A percentile compares a stretch with the other conserved stretches of the same genome.
phyloP scores from a whole-genome alignment of 2,797 vertebrate species.

The Gymnoscopelus microlampas region DNA sequence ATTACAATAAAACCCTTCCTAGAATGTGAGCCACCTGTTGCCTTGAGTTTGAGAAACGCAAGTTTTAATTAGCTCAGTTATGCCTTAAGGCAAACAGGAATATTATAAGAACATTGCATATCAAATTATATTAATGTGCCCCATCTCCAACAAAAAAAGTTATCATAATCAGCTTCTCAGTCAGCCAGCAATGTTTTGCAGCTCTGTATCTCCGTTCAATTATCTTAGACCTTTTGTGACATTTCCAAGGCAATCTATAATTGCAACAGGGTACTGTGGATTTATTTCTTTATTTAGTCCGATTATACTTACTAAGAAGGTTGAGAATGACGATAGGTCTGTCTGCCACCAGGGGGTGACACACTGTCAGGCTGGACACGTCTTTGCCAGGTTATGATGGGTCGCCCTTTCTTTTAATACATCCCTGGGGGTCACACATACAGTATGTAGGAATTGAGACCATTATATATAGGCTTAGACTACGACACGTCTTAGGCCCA shows the following conservation, averaged over 20 bases:
- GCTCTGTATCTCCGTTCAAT: background rate
- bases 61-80: background rate
- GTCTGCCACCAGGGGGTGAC: slow-evolving; percentile 49
- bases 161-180: too few relatives aligned
- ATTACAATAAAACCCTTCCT: background rate
- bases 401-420: too few relatives aligned
- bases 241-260: background rate
- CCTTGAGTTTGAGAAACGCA: background rate
- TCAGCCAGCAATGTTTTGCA: background rate
- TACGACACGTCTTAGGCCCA: background rate
- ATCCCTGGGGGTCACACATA: too few relatives aligned
- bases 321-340: background rate
- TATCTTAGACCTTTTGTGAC: background rate
- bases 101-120: background rate
- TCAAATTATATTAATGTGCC: background rate
- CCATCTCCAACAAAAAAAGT: too few relatives aligned
- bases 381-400: slow-evolving; percentile 14
- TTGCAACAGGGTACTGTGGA: background rate
- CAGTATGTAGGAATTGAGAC: too few relatives aligned
- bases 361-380: slow-evolving; percentile 14
- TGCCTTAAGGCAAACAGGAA: background rate
- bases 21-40: background rate
- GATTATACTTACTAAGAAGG: background rate
- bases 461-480: too few relatives aligned
- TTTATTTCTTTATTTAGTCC: background rate